Conservation (phyloP, 1,140 invertebrate species). For the Temnothorax curvispinosus region DNA sequence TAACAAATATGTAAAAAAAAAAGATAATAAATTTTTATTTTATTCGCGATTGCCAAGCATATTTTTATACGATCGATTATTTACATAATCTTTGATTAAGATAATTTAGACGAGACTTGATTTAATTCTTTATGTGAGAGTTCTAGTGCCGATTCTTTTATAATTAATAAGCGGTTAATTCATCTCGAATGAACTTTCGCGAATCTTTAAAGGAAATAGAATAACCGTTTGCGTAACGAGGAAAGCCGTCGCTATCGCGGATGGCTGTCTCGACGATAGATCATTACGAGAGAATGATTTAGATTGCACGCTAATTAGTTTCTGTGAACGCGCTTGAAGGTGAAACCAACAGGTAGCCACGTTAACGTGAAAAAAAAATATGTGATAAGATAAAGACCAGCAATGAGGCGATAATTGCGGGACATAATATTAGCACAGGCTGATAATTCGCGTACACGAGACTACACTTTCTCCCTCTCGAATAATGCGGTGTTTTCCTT, state of each 20-base stretch:
- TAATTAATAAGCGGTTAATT: neutral
- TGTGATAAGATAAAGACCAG: conserved; percentile 62
- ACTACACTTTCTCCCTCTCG: conserved; percentile 20
- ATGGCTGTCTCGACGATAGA: neutral
- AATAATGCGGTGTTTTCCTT: neutral
- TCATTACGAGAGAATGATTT: neutral
- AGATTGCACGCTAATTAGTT: neutral
- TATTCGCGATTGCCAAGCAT: neutral
- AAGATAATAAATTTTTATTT: neutral
- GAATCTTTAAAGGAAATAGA: neutral
- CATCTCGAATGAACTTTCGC: neutral
- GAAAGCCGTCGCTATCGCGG: neutral
- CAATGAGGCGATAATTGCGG: conserved; percentile 48
- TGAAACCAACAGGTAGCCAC: conserved; percentile 55
- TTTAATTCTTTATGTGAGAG: neutral
- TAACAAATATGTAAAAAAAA: neutral
- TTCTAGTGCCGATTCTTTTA: neutral
- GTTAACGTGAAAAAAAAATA: conserved; percentile 21
- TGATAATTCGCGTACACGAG: conserved; percentile 59
- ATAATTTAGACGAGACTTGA: neutral
- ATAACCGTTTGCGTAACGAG: neutral
- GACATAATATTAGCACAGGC: conserved; percentile 69
- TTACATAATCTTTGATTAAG: neutral
- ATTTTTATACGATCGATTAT: neutral
- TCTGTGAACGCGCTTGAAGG: conserved; percentile 4